Conservation (phyloP, 2,113 vertebrate genomes). For the Boulengerochromis microlepis region DNA sequence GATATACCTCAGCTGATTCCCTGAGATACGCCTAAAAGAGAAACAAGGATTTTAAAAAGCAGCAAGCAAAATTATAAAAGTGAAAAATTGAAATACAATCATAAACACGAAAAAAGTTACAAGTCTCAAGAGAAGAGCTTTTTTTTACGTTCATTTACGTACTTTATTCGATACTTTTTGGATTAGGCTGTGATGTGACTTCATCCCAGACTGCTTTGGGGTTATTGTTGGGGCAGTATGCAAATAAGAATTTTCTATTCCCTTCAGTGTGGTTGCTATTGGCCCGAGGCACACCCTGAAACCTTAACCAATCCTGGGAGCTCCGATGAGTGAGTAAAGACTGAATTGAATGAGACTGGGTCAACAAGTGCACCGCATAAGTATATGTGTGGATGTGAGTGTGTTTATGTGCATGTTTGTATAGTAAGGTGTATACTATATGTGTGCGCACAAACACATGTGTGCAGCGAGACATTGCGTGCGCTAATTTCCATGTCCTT, state of each 20-base stretch:
- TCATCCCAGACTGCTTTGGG: conserved; percentile 41
- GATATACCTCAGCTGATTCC: conserved; percentile 89
- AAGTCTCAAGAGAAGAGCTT: conserved; percentile 12
- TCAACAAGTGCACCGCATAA: conserved; percentile 27
- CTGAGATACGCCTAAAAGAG: conserved; percentile 83
- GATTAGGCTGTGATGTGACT: conserved; percentile 32
- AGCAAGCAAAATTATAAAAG: background rate
- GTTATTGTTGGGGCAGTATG: conserved; percentile 52
- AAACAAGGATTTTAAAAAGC: conserved; percentile 13
- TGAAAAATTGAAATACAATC: background rate
- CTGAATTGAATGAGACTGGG: conserved; percentile 41
- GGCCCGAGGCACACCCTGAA: conserved; percentile 33
- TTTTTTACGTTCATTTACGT: background rate
- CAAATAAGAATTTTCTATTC: conserved; percentile 55
- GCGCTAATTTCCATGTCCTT: conserved; percentile 54
- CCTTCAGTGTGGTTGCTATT: conserved; percentile 45
- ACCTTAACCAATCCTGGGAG: conserved; percentile 39
- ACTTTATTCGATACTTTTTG: conserved; percentile 26
- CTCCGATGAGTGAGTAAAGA: conserved; percentile 44
- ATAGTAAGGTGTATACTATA: background rate
- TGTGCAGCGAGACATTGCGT: background rate
- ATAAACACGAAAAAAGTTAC: background rate
- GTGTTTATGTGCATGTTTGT: conserved; percentile 4
- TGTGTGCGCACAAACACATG: background rate
- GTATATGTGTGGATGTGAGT: background rate